Evolutionary conservation across 2,113 vertebrate species (phyloP).

Genomic region (Microtus oregoni): DNA sequence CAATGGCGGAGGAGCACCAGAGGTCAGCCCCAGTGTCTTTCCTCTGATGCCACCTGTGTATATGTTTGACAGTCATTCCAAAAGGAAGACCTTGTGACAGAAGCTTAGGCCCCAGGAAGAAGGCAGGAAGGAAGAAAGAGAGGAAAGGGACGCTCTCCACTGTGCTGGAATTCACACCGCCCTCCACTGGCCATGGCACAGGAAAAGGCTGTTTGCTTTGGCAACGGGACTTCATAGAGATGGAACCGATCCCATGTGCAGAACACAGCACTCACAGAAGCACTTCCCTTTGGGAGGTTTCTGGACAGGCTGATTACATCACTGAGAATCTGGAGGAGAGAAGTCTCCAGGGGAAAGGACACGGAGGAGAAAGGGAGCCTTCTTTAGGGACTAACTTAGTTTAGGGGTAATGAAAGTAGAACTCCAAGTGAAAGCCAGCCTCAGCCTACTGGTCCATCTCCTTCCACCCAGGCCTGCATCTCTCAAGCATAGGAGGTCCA

Average conservation of each 20-base stretch:
- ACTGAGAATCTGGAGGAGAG: constrained; percentile 29
- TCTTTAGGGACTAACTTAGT: not conserved
- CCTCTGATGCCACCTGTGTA: constrained; percentile 75
- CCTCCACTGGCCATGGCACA: constrained; percentile 73
- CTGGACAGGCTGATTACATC: constrained; percentile 42
- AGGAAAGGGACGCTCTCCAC: constrained; percentile 88
- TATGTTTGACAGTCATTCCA: constrained; percentile 69
- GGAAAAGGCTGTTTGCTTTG: constrained; percentile 89
- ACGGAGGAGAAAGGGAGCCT: constrained; percentile 14
- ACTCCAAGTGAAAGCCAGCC: not conserved
- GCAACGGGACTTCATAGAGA: constrained; percentile 79
- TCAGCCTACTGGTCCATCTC: not conserved
- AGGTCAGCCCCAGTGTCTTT: not conserved
- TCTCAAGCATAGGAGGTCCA: not conserved
- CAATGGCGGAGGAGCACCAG: not conserved
- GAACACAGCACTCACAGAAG: constrained; percentile 66
- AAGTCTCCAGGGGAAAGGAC: constrained; percentile 55
- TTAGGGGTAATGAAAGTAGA: not conserved
- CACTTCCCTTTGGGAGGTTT: constrained; percentile 6
- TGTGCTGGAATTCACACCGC: constrained; percentile 87
- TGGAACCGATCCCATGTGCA: not conserved
- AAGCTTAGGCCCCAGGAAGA: constrained; percentile 80
- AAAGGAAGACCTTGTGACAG: constrained; percentile 83
- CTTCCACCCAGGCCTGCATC: not conserved
- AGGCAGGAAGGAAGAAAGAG: constrained; percentile 91